A percentile compares a stretch with the other conserved stretches of the same genome.
Evolutionary conservation across 1,140 invertebrate genomes (phyloP).

Genomic region (Diachasmimorpha longicaudata): DNA sequence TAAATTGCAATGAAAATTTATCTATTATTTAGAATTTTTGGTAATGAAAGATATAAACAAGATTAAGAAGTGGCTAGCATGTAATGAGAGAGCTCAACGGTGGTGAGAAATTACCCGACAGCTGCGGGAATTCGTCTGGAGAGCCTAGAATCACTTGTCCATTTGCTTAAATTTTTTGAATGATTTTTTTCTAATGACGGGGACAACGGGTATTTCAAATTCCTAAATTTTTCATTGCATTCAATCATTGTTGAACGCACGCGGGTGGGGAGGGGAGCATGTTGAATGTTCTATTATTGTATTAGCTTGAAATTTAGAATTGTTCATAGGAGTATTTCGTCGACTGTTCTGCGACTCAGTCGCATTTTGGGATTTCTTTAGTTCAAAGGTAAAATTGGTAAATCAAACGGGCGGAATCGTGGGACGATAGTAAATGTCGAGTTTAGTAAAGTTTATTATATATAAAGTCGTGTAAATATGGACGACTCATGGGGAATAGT

Average conservation of each 20-base stretch:
- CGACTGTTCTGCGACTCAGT: neutral
- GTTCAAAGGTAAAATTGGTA: neutral
- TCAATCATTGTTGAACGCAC: neutral
- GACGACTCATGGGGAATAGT: neutral
- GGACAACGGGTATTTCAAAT: neutral
- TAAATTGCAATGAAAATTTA: neutral
- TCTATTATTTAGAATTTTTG: neutral
- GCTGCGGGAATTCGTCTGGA: neutral
- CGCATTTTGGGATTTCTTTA: neutral
- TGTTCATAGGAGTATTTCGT: neutral
- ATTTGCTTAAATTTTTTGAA: neutral
- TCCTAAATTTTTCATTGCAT: neutral
- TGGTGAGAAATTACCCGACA: neutral
- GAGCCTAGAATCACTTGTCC: neutral
- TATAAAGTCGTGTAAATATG: neutral
- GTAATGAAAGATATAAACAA: neutral
- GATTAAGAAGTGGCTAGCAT: neutral
- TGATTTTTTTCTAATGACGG: neutral
- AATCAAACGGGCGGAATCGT: neutral
- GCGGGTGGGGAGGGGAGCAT: neutral
- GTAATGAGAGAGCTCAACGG: neutral
- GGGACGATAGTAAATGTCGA: neutral
- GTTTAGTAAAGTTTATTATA: neutral
- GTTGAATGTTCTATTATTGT: neutral
- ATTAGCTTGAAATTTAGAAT: neutral